Evolutionary conservation across 2,888 invertebrate genomes (phyloP).

Genomic region (Lochmaea capreae): DNA sequence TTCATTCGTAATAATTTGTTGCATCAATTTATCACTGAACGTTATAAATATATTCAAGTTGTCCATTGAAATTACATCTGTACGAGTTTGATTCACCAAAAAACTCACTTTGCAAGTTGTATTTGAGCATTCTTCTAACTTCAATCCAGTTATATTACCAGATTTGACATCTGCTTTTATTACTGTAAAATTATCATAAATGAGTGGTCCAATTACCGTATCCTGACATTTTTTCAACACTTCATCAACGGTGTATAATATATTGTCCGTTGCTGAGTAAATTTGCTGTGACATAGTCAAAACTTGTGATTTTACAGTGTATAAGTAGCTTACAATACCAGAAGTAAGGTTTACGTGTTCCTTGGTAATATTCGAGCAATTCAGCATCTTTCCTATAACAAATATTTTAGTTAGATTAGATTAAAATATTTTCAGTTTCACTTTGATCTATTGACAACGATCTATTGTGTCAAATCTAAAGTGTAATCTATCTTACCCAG

Average conservation of each 20-base stretch:
- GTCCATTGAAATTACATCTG: conserved; percentile 26
- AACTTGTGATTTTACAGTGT: conserved; percentile 41
- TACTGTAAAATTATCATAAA: conserved; percentile 66
- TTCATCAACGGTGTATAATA: conserved; percentile 46
- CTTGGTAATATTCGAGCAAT: conserved; percentile 47
- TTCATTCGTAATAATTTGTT: conserved; percentile 42
- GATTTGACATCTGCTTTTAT: conserved; percentile 61
- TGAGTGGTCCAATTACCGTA: conserved; percentile 44
- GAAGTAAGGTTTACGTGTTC: conserved; percentile 61
- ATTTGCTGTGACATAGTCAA: conserved; percentile 46
- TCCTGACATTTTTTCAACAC: conserved; percentile 55
- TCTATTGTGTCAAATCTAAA: too few species aligned
- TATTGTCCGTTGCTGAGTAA: conserved; percentile 48
- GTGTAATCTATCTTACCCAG: conserved; percentile 28
- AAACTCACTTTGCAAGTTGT: conserved; percentile 63
- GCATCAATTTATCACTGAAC: conserved; percentile 46
- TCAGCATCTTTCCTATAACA: not conserved
- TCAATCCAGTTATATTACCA: conserved; percentile 65
- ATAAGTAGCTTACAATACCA: conserved; percentile 67
- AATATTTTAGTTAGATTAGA: not conserved
- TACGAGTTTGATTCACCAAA: conserved; percentile 27
- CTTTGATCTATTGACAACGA: too few species aligned
- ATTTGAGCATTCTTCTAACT: conserved; percentile 26
- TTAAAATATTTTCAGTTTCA: too few species aligned
- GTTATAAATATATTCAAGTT: conserved; percentile 44